phyloP scores from a whole-genome alignment of 2,113 vertebrate genomes.

The Eulemur rufifrons region DNA sequence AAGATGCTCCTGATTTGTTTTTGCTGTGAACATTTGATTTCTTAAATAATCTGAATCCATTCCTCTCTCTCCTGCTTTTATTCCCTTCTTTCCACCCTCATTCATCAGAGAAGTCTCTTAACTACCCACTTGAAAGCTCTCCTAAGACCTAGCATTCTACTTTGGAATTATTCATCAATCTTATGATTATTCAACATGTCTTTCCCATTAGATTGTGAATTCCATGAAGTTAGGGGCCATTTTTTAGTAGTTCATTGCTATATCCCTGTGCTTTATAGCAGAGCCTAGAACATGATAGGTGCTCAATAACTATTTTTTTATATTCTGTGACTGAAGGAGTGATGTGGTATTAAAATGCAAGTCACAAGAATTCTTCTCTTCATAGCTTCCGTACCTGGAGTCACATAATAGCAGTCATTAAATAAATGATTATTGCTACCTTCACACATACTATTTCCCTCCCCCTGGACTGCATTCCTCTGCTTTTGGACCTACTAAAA shows the following conservation, averaged over 20 bases:
- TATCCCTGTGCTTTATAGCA: background rate
- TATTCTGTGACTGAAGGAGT: background rate
- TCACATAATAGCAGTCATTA: background rate
- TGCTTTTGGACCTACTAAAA: background rate
- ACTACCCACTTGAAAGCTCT: background rate
- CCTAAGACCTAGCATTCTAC: background rate
- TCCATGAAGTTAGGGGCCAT: background rate
- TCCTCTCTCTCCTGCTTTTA: background rate
- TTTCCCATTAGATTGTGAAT: background rate
- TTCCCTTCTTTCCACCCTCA: background rate
- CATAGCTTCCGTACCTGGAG: background rate
- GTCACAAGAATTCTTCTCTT: background rate
- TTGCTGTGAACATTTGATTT: background rate
- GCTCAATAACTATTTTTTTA: background rate
- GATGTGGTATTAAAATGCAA: background rate
- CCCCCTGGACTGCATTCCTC: background rate
- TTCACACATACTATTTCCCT: background rate
- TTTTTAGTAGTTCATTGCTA: background rate
- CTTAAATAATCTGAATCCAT: background rate
- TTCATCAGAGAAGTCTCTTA: background rate
- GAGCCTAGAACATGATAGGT: background rate
- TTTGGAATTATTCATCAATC: background rate
- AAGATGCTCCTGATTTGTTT: background rate
- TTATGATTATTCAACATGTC: background rate
- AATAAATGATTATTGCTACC: background rate